A percentile compares a stretch with the other conserved stretches of the same genome.
Evolutionary conservation across 2,888 invertebrate genomes (phyloP).

Genomic region (Glomeris marginata): DNA sequence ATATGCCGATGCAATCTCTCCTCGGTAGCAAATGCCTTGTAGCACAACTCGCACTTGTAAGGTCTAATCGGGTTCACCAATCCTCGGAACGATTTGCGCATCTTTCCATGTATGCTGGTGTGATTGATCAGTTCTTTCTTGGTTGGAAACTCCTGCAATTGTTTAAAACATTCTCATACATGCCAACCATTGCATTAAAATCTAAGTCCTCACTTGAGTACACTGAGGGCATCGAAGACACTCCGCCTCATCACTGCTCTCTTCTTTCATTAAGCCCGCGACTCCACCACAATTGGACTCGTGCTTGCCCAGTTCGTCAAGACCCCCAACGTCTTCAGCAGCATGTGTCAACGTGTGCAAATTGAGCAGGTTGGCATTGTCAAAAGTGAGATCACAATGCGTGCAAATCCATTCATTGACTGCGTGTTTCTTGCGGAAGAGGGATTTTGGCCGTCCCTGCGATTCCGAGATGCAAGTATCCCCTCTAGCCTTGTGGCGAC

Average conservation of each 20-base stretch:
- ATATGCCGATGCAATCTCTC: slow-evolving; percentile 46
- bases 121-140: slow-evolving; percentile 35
- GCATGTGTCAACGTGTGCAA: slow-evolving; percentile 39
- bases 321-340: slow-evolving; percentile 28
- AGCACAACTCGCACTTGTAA: slow-evolving; percentile 47
- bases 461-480: slow-evolving; percentile 15
- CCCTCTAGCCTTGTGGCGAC: slow-evolving; percentile 16
- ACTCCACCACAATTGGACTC: slow-evolving; percentile 10
- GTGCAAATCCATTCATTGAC: slow-evolving; percentile 15
- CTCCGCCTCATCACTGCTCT: slow-evolving; percentile 8
- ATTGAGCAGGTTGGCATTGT: slow-evolving; percentile 33
- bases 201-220: slow-evolving; percentile 17
- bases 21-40: slow-evolving; percentile 46
- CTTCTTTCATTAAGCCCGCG: slow-evolving; percentile 12
- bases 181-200: neutral
- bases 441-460: slow-evolving; percentile 19
- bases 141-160: slow-evolving; percentile 24
- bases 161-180: neutral
- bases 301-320: slow-evolving; percentile 20
- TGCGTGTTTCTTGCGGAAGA: slow-evolving; percentile 28
- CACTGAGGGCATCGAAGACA: slow-evolving; percentile 29
- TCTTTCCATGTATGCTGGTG: slow-evolving; percentile 33
- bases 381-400: slow-evolving; percentile 29
- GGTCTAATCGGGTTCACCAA: slow-evolving; percentile 31
- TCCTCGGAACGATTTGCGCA: slow-evolving; percentile 16